These are phyloP conservation scores for Grus americana DNA, from an alignment of 2,113 vertebrate species.

Conservation along the genomic window DNA sequence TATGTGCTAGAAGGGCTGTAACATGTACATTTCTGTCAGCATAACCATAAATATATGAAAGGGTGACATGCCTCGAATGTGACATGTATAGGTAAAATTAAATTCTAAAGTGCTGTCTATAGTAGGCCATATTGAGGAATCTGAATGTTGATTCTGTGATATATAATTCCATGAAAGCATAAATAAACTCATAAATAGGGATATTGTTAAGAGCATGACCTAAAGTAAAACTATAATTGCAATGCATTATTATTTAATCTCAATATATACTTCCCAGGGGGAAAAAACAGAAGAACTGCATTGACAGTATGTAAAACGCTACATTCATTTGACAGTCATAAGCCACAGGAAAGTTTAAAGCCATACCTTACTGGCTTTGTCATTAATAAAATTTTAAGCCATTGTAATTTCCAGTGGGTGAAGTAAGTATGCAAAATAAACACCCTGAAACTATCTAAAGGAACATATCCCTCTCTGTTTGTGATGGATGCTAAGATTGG, in stretches of 20 bases:
- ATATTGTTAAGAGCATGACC: background rate
- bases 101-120: background rate
- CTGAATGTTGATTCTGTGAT: background rate
- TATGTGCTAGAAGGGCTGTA: slow-evolving; percentile 11
- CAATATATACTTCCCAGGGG: background rate
- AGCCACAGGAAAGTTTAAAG: background rate
- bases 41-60: slow-evolving; percentile 1
- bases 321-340: background rate
- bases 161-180: background rate
- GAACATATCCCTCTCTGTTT: background rate
- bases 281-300: background rate
- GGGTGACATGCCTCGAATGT: slow-evolving; percentile 19
- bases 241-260: background rate
- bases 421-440: background rate
- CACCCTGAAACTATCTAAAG: background rate
- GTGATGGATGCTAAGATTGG: background rate
- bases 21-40: slow-evolving; percentile 42
- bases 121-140: background rate
- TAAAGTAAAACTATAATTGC: slow-evolving; percentile 24
- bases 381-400: background rate
- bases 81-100: slow-evolving; percentile 32
- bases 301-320: background rate
- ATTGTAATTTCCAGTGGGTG: background rate
- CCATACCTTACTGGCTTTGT: background rate
- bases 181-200: background rate